Base-by-base conservation (phyloP, 2,113 vertebrate species). In the Brienomyrus longianalis region DNA sequence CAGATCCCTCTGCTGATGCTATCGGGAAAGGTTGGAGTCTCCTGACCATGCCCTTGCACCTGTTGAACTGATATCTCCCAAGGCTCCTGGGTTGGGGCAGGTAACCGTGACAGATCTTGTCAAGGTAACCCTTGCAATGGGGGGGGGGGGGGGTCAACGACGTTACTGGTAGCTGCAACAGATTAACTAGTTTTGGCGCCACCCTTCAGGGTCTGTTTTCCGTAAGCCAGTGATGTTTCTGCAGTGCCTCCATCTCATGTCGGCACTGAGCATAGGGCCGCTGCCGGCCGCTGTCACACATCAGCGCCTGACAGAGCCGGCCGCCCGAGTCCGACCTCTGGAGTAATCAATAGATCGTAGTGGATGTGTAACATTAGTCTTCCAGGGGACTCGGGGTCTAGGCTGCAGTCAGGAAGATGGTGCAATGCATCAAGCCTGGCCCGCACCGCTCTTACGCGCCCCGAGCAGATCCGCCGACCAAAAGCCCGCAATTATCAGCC, bases 51-150 rank as follows among this genome's bases (percentile, higher is more conserved):
- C 15, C 39, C 15, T 86, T 54, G 27, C 50, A 54, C 23, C 27
- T 86, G 85, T 54, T 85, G 3, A 48, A 85, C 48, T 85, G 45
- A 50, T 86, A 86, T 86, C 85, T 86, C 50, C 50, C 85, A 86
- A 86, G 85, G 85, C 6, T 54, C 51, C 15, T 86, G 50, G 31
- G 15, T 31, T 27, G 23, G 6, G 27, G 8, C 52, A 54, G 8
- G 84, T 21, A 85, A 47, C 50, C 2, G 84, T 27, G 50, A 86
- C 51, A 54, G 31, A 87, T 31, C 31, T 27, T 31, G n/a, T 39
- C 51, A 87, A 35, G 85, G 51, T 35, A 86, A 48, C 19, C 21
- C 83, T 48, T 31, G n/a, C 31, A 35, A 56, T 56, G 31, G 31
- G 31, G 31, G 31, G 31, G 31, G 51, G 48, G 51, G 9, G 51